Percentiles rank a stretch among this genome's conserved stretches.
phyloP scores from a whole-genome alignment of 1,140 invertebrate species.

The Bombus sylvicola region DNA sequence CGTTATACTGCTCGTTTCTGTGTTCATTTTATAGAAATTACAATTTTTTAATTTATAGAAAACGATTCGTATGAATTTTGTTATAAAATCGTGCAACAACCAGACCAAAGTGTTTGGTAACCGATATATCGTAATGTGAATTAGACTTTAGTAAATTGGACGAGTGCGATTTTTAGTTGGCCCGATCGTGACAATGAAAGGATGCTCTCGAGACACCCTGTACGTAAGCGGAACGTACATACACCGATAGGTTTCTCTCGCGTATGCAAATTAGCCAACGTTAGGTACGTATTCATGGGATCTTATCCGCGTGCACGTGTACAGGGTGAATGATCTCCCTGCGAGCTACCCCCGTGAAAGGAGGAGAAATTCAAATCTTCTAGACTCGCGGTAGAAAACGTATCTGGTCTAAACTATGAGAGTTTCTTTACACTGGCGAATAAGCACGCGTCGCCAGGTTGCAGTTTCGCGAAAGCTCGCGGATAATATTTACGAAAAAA shows the following conservation, averaged over 20 bases:
- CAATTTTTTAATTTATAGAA: fast-evolving
- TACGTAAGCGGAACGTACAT: constrained; percentile 30
- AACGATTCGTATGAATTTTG: not conserved
- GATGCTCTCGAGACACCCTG: constrained; percentile 38
- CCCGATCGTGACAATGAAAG: not conserved
- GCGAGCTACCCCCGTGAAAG: constrained; percentile 50
- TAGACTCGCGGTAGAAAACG: constrained; percentile 23
- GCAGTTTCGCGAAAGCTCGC: not conserved
- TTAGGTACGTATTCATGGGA: constrained; percentile 70
- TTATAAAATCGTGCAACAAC: not conserved
- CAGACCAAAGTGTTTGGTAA: not conserved
- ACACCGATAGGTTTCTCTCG: constrained; percentile 66
- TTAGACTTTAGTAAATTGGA: not conserved
- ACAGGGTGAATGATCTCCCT: constrained; percentile 72
- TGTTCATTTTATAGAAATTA: too few species aligned
- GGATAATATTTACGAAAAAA: constrained; percentile 38
- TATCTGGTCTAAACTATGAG: constrained; percentile 43
- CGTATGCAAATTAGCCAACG: constrained; percentile 72
- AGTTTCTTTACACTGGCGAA: constrained; percentile 7
- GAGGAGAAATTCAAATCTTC: constrained; percentile 68
- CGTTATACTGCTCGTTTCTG: fast-evolving
- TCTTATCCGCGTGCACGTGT: constrained; percentile 74
- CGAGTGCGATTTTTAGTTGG: not conserved
- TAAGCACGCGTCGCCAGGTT: not conserved
- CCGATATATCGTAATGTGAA: too few species aligned